These are phyloP conservation scores for Turritopsis rubra DNA, from an alignment of 30 jellyfish, hydroid and myxozoan genomes.

Conservation along the genomic window DNA sequence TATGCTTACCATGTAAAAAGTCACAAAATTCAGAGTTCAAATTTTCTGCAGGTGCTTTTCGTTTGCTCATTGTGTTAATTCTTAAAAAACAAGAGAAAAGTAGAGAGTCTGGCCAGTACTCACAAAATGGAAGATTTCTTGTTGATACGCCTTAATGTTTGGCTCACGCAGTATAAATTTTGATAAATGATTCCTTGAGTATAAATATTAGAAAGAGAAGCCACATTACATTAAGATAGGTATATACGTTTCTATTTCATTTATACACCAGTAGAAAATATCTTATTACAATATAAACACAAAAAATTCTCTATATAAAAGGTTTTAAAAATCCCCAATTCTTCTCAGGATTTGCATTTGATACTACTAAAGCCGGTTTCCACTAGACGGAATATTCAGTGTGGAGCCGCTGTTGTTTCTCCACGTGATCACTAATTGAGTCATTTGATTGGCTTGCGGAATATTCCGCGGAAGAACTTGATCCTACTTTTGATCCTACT, in stretches of 20 bases:
- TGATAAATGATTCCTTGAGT: too few relatives aligned
- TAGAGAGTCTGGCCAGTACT: too few relatives aligned
- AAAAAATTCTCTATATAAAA: neutral
- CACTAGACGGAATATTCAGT: neutral
- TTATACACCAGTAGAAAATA: neutral
- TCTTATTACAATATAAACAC: neutral
- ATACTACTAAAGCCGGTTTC: neutral
- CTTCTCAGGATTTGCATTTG: too few relatives aligned
- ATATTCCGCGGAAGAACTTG: too few relatives aligned
- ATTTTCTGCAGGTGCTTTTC: conserved; percentile 67
- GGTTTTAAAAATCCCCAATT: neutral
- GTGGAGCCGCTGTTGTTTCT: neutral
- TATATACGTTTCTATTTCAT: neutral
- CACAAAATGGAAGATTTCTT: neutral
- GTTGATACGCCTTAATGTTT: neutral
- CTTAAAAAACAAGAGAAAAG: neutral
- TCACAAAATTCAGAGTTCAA: conserved; percentile 66
- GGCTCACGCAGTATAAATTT: too few relatives aligned
- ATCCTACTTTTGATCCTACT: too few relatives aligned
- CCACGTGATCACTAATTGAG: too few relatives aligned
- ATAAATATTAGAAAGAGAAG: neutral
- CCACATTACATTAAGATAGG: neutral
- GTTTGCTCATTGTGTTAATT: conserved; percentile 44
- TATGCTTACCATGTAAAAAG: conserved; percentile 54
- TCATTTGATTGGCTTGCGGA: too few relatives aligned